Evolutionary conservation across 2,888 invertebrate species (phyloP).

Genomic region (Crossocerus cetratus): DNA sequence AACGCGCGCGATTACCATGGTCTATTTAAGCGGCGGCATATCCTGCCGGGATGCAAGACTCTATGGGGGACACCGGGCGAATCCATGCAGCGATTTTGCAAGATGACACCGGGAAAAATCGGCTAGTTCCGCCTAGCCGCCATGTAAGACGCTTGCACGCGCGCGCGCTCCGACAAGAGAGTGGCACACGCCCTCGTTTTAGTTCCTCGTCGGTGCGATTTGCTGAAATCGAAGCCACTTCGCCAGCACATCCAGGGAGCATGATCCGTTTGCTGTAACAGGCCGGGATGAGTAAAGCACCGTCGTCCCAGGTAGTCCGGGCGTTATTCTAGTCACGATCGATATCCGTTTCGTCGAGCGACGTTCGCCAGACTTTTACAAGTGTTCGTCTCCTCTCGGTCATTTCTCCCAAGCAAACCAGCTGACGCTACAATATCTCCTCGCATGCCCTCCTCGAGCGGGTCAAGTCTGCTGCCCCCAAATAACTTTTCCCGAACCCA

Average conservation of each 20-base stretch:
- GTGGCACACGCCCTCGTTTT: slow-evolving; percentile 31
- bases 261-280: slow-evolving; percentile 13
- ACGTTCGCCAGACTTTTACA: slow-evolving; percentile 32
- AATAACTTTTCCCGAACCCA: slow-evolving; percentile 29
- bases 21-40: not conserved
- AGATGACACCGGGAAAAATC: not conserved
- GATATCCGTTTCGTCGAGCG: slow-evolving; percentile 27
- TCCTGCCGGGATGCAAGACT: not conserved
- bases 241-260: slow-evolving; percentile 5
- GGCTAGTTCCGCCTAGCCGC: slow-evolving; percentile 2
- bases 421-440: slow-evolving; percentile 37
- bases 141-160: not conserved
- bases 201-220: slow-evolving; percentile 26
- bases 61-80: not conserved
- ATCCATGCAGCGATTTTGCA: not conserved
- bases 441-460: slow-evolving; percentile 16
- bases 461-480: slow-evolving; percentile 10
- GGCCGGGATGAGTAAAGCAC: slow-evolving; percentile 4
- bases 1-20: not conserved
- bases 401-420: slow-evolving; percentile 7
- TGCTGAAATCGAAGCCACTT: slow-evolving; percentile 47
- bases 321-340: slow-evolving; percentile 52
- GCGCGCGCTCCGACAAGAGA: slow-evolving; percentile 5
- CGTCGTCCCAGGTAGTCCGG: not conserved
- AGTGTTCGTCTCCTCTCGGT: slow-evolving; percentile 23